Base-by-base conservation (phyloP, 2,888 invertebrate species). In the Beris morrisii region DNA sequence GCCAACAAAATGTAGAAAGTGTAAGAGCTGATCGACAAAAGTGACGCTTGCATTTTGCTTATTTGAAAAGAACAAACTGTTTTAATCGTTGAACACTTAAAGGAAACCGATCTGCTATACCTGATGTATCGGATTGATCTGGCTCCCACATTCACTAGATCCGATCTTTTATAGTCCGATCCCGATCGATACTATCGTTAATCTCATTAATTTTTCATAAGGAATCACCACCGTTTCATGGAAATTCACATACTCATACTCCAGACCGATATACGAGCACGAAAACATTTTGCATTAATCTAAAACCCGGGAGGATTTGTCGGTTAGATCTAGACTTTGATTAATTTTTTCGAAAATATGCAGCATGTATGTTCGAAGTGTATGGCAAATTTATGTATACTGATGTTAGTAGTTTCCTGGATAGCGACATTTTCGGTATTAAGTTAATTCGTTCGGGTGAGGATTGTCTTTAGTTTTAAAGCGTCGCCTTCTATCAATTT, bases 171-270 rank as follows among this genome's bases (percentile, higher is more conserved):
- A 67, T 67, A 67, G 61, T 45, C 50, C 11, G 28, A 15, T 12
- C 50, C 48, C 43, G 28, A 31, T 61, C 61, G 38, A 15, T 5
- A 38, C 56, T 46, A 65, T 61, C 48, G 13, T 13, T 52, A n/a
- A 43, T 22, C 30, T 65, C 61, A 67, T 67, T 43, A 32, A 67
- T 59, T 11, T 59, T 67, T 67, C 65, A 67, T 67, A 67, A 61
- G 65, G 65, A 61, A 65, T 67, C 65, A 44, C 65, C 50, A 56
- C 22, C 52, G 55, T 88, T 92, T 75, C 22, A 86, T 88, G 73
- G 38, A 7, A 38, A 38, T 38, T 9, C 22, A 22, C 22, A 22
- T 22, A 22, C 22, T 22, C 22, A 22, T 22, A 22, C 22, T 22
- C 22, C 22, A 22, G 22, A 22, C 38, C 38, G 38, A 5, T 38